phyloP scores from a whole-genome alignment of 2,113 vertebrate genomes.

The Psittacara wagleri region DNA sequence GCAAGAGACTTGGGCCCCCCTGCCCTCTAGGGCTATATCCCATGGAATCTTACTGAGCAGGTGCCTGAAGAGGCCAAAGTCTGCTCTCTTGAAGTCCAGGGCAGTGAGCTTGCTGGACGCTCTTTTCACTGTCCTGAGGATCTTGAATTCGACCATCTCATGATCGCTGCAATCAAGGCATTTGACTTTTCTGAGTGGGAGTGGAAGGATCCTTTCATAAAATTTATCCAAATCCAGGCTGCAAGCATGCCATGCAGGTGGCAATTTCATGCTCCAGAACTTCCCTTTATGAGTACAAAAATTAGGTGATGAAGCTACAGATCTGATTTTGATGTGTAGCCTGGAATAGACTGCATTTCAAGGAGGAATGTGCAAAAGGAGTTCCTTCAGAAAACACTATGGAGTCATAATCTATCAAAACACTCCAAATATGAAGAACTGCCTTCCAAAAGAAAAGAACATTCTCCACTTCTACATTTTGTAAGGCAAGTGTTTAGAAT shows the following conservation, averaged over 20 bases:
- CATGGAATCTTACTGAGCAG: too few relatives aligned
- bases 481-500: neutral
- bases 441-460: neutral
- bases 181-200: accelerated
- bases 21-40: too few relatives aligned
- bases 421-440: neutral
- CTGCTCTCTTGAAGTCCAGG: too few relatives aligned
- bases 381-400: neutral
- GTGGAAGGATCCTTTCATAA: neutral
- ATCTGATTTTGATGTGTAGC: neutral
- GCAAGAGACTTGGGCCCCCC: too few relatives aligned
- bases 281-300: neutral
- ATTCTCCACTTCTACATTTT: neutral
- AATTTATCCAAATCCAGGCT: neutral
- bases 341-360: neutral
- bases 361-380: neutral
- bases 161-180: too few relatives aligned
- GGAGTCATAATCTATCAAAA: neutral
- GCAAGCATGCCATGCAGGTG: neutral
- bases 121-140: too few relatives aligned
- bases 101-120: too few relatives aligned
- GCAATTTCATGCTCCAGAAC: neutral
- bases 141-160: too few relatives aligned
- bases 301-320: neutral
- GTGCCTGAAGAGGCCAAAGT: too few relatives aligned